A percentile compares a stretch with the other conserved stretches of the same genome.
These are phyloP conservation scores for Meloidogyne exigua DNA, from an alignment of 1,140 invertebrate genomes.

Conservation along the genomic window DNA sequence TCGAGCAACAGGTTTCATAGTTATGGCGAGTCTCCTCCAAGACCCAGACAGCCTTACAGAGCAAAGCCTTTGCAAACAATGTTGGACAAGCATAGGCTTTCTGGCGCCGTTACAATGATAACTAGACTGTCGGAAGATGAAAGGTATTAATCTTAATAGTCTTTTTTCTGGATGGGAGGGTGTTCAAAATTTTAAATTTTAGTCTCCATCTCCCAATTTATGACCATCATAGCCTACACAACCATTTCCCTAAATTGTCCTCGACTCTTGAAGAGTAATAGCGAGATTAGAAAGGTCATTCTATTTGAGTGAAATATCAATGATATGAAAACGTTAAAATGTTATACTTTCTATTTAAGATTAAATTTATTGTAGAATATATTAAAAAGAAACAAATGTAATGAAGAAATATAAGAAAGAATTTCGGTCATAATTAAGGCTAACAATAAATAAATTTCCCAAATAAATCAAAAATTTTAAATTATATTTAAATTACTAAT, in stretches of 20 bases:
- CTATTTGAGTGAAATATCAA: not conserved
- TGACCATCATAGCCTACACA: not conserved
- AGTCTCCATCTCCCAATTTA: not conserved
- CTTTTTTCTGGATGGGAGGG: too few relatives aligned
- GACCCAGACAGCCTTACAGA: conserved; percentile 15
- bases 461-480: not conserved
- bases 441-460: not conserved
- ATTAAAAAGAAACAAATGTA: too few relatives aligned
- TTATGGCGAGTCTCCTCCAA: not conserved
- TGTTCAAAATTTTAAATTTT: not conserved
- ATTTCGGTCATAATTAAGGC: not conserved
- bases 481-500: not conserved
- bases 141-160: not conserved
- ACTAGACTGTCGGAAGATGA: not conserved
- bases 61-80: conserved; percentile 8
- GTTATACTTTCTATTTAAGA: not conserved
- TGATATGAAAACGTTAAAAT: too few relatives aligned
- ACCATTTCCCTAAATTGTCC: not conserved
- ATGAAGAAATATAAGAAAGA: too few relatives aligned
- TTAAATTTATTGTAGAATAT: not conserved
- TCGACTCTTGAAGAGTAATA: not conserved
- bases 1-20: not conserved
- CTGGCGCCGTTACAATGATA: not conserved
- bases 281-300: not conserved
- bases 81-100: conserved; percentile 12